A percentile compares a stretch with the other conserved stretches of the same genome.
Evolutionary conservation across 2,888 invertebrate species (phyloP).

Genomic region (Griposia aprilina): DNA sequence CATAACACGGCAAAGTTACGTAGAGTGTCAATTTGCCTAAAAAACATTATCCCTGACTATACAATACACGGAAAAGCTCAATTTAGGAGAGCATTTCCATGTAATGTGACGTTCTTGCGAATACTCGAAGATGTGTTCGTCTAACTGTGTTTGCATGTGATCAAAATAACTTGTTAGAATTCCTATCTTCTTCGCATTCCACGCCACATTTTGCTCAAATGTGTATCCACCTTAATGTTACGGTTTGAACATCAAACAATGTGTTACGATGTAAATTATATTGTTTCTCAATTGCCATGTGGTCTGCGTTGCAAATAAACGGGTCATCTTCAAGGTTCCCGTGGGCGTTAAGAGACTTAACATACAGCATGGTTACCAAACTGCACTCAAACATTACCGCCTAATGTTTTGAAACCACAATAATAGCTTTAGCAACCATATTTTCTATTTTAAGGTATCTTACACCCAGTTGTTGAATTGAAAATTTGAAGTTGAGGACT

Average conservation of each 20-base stretch:
- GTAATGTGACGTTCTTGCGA: too few relatives aligned
- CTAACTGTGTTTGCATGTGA: too few relatives aligned
- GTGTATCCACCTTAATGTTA: conserved; percentile 3
- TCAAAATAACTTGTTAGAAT: not conserved
- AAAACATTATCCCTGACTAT: not conserved
- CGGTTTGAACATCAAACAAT: conserved; percentile 24
- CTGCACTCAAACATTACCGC: not conserved
- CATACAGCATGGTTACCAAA: not conserved
- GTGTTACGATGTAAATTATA: conserved; percentile 31
- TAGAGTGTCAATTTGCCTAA: too few relatives aligned
- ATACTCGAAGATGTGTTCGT: too few relatives aligned
- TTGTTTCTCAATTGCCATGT: conserved; percentile 19
- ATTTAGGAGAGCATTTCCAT: not conserved
- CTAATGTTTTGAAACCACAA: not conserved
- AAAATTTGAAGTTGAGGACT: not conserved
- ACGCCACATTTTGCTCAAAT: not conserved
- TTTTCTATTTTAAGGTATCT: not conserved
- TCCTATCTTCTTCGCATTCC: not conserved
- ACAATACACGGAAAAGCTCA: not conserved
- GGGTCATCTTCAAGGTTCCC: not conserved
- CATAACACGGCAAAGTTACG: too few relatives aligned
- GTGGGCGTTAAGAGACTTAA: not conserved
- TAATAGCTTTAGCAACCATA: not conserved
- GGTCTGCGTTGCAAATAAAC: conserved; percentile 24
- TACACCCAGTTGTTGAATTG: not conserved